A percentile compares a stretch with the other conserved stretches of the same genome.
Evolutionary conservation across 2,888 invertebrate genomes (phyloP).

Genomic region (Psylliodes chrysocephalus): DNA sequence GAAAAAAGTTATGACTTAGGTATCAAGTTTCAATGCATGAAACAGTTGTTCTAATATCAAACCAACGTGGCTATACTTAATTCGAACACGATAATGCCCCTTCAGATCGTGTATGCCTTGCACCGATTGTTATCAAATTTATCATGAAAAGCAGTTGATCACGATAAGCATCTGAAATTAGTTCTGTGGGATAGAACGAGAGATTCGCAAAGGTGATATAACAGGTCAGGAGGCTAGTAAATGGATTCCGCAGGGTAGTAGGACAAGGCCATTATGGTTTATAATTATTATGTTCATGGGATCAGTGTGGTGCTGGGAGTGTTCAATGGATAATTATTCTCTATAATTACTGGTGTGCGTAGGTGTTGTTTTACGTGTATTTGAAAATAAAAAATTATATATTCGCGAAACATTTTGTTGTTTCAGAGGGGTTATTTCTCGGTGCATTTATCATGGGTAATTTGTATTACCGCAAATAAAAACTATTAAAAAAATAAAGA

Average conservation of each 20-base stretch:
- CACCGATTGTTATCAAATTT: slow-evolving; percentile 26
- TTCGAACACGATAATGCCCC: slow-evolving; percentile 16
- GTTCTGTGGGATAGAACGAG: slow-evolving; percentile 6
- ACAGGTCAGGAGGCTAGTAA: slow-evolving; percentile 19
- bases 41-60: not conserved
- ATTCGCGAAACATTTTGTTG: no score
- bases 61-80: not conserved
- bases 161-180: slow-evolving; percentile 21
- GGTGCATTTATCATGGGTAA: no score
- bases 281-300: not conserved
- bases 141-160: slow-evolving; percentile 18
- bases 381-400: no score
- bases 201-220: slow-evolving; percentile 19
- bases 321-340: not conserved
- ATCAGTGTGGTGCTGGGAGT: not conserved
- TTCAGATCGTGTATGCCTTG: slow-evolving; percentile 8
- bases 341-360: no score
- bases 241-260: slow-evolving; percentile 9
- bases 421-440: no score
- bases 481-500: no score
- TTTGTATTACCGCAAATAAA: no score
- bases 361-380: no score
- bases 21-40: not conserved
- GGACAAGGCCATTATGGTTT: slow-evolving; percentile 13
- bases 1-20: not conserved